These are phyloP conservation scores for Lithophane leautieri DNA, from an alignment of 2,888 invertebrate species.

Conservation along the genomic window DNA sequence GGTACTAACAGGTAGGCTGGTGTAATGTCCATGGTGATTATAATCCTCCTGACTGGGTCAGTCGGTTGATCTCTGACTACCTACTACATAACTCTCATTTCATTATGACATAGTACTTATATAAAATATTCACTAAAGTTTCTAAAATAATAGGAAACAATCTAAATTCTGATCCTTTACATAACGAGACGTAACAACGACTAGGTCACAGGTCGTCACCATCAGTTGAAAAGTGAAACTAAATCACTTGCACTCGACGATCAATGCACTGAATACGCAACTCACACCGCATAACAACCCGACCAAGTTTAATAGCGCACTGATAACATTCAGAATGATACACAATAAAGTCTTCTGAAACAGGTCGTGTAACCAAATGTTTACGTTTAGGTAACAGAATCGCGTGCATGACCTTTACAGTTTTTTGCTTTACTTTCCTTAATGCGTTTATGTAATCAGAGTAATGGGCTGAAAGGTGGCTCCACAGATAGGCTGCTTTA, in stretches of 20 bases:
- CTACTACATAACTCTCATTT: neutral
- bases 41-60: neutral
- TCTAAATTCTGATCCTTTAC: conserved; percentile 23
- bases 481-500: conserved; percentile 16
- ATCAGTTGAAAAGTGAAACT: conserved; percentile 61
- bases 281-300: conserved; percentile 4
- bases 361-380: conserved; percentile 25
- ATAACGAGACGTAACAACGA: conserved; percentile 24
- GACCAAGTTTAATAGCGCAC: neutral
- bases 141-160: conserved; percentile 31
- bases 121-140: conserved; percentile 13
- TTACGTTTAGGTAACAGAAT: conserved; percentile 31
- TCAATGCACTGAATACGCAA: conserved; percentile 34
- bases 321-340: neutral
- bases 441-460: conserved; percentile 32
- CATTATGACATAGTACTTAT: neutral
- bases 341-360: conserved; percentile 1
- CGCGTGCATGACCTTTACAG: conserved; percentile 60
- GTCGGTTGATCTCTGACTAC: neutral
- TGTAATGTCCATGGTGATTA: neutral
- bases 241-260: conserved; percentile 31
- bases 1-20: neutral
- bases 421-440: conserved; percentile 55
- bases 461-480: conserved; percentile 50
- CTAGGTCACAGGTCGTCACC: conserved; percentile 35